Conservation (phyloP, 2,888 invertebrate genomes). For the Pachydiplax longipennis region DNA sequence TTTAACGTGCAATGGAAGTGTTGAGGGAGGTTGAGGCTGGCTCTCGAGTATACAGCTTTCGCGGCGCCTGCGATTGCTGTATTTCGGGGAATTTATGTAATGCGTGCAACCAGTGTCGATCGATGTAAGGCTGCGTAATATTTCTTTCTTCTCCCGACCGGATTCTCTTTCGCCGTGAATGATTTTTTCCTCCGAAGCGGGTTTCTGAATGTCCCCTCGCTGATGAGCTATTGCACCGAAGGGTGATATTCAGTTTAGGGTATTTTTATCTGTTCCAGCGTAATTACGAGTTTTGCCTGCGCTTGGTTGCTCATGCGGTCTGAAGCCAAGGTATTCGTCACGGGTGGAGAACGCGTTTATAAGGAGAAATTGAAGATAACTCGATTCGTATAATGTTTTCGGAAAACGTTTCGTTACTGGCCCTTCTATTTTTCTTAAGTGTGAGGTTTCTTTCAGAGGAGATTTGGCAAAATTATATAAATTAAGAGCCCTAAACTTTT, state of each 20-base stretch:
- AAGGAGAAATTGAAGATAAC: not conserved
- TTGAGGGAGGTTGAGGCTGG: not conserved
- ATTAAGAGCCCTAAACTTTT: too few species aligned
- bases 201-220: too few species aligned
- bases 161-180: too few species aligned
- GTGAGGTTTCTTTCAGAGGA: too few species aligned
- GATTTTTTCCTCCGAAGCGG: too few species aligned
- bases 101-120: not conserved
- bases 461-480: too few species aligned
- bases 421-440: too few species aligned
- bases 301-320: constrained; percentile 20
- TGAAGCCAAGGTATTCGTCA: constrained; percentile 24
- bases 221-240: not conserved
- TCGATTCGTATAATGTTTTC: too few species aligned
- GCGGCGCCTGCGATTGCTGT: not conserved
- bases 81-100: not conserved
- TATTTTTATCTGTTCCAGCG: not conserved
- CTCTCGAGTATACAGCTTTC: too few species aligned
- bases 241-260: not conserved
- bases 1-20: not conserved
- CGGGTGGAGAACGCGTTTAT: not conserved
- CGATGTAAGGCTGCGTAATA: not conserved
- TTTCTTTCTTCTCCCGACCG: too few species aligned
- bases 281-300: constrained; percentile 2
- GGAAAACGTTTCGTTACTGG: too few species aligned